Evolutionary conservation across 2,888 invertebrate species (phyloP).

Genomic region (Cephonodes hylas): DNA sequence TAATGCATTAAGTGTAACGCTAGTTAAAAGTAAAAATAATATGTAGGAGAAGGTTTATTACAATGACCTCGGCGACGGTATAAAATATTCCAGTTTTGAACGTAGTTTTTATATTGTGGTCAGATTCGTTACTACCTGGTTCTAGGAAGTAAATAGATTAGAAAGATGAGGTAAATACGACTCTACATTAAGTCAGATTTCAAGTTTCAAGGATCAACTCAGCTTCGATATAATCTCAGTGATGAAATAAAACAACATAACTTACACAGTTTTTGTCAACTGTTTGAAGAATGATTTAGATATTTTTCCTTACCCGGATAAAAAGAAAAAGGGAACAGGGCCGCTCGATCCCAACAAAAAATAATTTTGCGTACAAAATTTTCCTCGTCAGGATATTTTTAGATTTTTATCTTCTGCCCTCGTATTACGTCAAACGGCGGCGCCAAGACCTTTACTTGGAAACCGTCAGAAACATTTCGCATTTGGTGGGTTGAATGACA

Average conservation of each 20-base stretch:
- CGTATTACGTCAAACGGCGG: neutral
- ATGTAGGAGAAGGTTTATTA: neutral
- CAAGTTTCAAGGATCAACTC: no score
- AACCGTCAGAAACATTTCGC: neutral
- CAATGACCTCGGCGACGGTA: neutral
- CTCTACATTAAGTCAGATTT: no score
- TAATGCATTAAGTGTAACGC: neutral
- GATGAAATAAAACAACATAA: no score
- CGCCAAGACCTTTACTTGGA: neutral
- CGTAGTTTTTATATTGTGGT: neutral
- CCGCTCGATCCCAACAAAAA: neutral
- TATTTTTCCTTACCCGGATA: no score
- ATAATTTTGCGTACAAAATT: neutral
- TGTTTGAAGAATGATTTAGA: neutral
- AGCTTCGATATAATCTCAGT: no score
- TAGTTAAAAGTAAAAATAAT: neutral
- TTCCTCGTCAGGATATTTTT: neutral
- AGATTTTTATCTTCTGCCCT: neutral
- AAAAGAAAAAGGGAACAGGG: neutral
- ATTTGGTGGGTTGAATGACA: neutral
- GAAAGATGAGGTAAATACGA: no score
- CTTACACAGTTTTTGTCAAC: no score
- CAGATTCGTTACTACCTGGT: neutral
- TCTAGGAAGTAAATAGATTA: neutral
- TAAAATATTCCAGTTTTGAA: neutral